These are phyloP conservation scores for Apodemus speciosus DNA, from an alignment of 2,113 vertebrate species.

Conservation along the genomic window DNA sequence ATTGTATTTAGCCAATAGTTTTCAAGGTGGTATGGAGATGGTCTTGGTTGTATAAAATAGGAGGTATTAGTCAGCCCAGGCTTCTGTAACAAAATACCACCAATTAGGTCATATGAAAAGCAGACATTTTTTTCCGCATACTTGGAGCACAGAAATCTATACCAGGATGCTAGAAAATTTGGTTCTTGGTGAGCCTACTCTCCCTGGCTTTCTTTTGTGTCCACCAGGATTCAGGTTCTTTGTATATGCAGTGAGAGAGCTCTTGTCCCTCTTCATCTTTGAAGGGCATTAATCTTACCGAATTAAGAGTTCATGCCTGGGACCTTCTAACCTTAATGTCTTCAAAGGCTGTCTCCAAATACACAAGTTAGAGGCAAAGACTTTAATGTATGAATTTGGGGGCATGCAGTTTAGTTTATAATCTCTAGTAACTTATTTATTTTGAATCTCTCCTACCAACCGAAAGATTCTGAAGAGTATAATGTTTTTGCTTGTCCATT, in stretches of 20 bases:
- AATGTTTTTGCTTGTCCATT: background rate
- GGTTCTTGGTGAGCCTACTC: background rate
- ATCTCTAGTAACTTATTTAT: background rate
- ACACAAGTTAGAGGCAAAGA: background rate
- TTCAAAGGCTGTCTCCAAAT: constrained; percentile 7
- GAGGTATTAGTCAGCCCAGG: background rate
- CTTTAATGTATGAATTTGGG: background rate
- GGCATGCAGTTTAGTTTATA: background rate
- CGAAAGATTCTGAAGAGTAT: background rate
- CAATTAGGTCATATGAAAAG: background rate
- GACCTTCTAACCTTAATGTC: background rate
- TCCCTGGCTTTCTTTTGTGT: background rate
- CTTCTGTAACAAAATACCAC: background rate
- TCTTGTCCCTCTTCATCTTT: background rate
- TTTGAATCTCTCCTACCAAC: background rate
- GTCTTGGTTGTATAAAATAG: constrained; percentile 32
- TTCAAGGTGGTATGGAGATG: background rate
- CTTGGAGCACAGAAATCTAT: background rate
- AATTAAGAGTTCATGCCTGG: background rate
- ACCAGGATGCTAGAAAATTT: background rate
- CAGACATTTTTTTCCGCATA: background rate
- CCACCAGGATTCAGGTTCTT: background rate
- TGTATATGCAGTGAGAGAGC: background rate
- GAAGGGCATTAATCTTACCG: background rate
- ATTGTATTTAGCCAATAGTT: background rate